Evolutionary conservation across 2,797 vertebrate species (phyloP), one percentile per base, ranked within the genome.

Genomic region (Anguilla obscura): DNA sequence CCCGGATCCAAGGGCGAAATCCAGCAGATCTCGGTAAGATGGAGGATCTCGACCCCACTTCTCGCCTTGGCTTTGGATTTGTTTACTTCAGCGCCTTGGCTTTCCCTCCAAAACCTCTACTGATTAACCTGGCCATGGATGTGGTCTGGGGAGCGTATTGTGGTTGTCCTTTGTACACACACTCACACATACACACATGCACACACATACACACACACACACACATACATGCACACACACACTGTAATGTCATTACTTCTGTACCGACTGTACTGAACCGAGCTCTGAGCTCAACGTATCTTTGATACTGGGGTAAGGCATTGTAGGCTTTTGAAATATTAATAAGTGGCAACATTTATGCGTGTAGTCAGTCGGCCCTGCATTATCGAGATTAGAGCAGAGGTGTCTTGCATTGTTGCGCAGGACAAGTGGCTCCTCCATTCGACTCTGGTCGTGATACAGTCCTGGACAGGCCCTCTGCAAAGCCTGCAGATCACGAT

Each of bases 401-500:
- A 40, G 5, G 7, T 82, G 74, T 58, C 24, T 24, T 58, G 24
- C 71, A 56, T 40, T 24, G 24, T 12, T 40, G 27, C 90, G 30
- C 84, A 93, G 91, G 91, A 93, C 84, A 90, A 92, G 88, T 93
- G 91, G 92, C 91, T 93, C 21, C 91, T 93, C 33, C 91, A 92
- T 60, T 89, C 90, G 0, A 58, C 92, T 16, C 85, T 91, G 85
- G 88, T 91, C 60, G 60, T 92, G 87, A 87, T 91, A 74, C 89
- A 92, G 89, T 91, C 89, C 85, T 92, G 92, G 93, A 90, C 91
- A 24, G 86, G 91, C 56, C 92, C 92, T 0, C 50, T 93, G 30
- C 21, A 89, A 27, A 88, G 90, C 63, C 87, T 93, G 48, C 90
- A 92, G 86, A 48, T 36, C 40, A 91, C 90, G 16, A 88, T 93